A percentile compares a stretch with the other conserved stretches of the same genome.
Conservation (phyloP, 2,113 vertebrate species). For the Piliocolobus tephrosceles region DNA sequence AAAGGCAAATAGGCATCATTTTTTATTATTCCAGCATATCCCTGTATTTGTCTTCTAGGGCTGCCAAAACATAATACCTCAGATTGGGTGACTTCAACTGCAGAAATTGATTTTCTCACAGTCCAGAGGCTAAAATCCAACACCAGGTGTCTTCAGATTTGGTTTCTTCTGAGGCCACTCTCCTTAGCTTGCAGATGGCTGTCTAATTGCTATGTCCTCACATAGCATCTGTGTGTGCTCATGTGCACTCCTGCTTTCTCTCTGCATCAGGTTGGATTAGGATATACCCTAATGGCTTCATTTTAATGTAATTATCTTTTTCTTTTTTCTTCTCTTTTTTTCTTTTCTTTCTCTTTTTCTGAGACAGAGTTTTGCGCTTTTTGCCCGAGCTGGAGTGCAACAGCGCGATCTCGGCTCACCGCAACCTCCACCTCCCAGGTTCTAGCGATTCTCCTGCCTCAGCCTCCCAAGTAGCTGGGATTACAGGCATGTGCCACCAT, state of each 20-base stretch:
- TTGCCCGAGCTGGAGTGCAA: too few species aligned
- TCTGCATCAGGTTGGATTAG: background rate
- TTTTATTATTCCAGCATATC: background rate
- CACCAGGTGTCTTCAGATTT: background rate
- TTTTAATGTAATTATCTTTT: background rate
- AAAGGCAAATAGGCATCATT: background rate
- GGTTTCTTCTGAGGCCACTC: background rate
- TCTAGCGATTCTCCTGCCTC: too few species aligned
- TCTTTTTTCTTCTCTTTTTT: too few species aligned
- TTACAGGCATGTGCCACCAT: too few species aligned
- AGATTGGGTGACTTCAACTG: background rate
- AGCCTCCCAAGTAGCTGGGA: too few species aligned
- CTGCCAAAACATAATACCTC: background rate
- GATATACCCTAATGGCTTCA: background rate
- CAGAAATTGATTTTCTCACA: background rate
- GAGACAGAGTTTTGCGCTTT: too few species aligned
- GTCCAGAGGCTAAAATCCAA: background rate
- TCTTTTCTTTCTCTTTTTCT: too few species aligned
- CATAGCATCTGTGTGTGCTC: accelerated
- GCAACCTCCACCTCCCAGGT: too few species aligned
- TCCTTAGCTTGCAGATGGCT: background rate
- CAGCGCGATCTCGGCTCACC: too few species aligned
- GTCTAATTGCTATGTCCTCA: background rate
- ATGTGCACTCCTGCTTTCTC: background rate
- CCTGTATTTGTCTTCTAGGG: background rate